Conservation (phyloP, 2,888 invertebrate species). For the Epirrhoe alternata region DNA sequence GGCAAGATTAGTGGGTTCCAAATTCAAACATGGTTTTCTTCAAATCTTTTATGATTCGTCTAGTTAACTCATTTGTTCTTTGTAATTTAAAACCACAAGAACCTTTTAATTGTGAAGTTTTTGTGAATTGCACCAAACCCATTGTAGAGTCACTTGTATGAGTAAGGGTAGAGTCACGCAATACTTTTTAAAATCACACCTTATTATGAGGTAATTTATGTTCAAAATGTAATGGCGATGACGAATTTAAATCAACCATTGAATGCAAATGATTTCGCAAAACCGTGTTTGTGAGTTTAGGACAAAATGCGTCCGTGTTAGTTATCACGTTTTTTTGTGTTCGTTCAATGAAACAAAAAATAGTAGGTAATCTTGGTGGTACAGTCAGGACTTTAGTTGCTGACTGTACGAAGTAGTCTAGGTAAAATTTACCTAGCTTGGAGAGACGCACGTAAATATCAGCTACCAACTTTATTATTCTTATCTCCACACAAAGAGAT, state of each 20-base stretch:
- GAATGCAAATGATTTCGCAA: slow-evolving; percentile 64
- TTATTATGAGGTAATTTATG: slow-evolving; percentile 26
- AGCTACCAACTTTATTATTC: neutral
- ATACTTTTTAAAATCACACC: slow-evolving; percentile 42
- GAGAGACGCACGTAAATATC: neutral
- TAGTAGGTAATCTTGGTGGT: neutral
- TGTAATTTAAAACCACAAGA: slow-evolving; percentile 15
- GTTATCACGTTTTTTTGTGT: slow-evolving; percentile 18
- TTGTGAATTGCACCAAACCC: slow-evolving; percentile 23
- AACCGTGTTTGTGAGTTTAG: slow-evolving; percentile 38
- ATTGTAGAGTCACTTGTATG: slow-evolving; percentile 8
- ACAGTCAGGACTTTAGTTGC: no score
- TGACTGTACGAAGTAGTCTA: no score
- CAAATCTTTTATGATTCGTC: neutral
- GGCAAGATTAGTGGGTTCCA: no score
- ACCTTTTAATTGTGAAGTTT: slow-evolving; percentile 7
- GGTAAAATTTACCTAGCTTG: no score
- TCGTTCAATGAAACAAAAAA: neutral
- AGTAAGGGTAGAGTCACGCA: neutral
- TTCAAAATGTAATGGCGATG: slow-evolving; percentile 2
- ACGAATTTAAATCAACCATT: slow-evolving; percentile 56
- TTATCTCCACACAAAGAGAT: slow-evolving; percentile 7
- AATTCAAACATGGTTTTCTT: no score
- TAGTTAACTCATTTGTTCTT: slow-evolving; percentile 1
- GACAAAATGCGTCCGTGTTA: slow-evolving; percentile 40